These are phyloP conservation scores for human (Homo sapiens) DNA, from an alignment of 2,113 vertebrate genomes.

Conservation along the genomic window GRCh38 chr14:89773501-89774000, in stretches of 20 bases:
- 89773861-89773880: background rate
- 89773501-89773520: background rate
- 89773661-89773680: background rate
- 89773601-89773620: background rate
- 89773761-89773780: background rate
- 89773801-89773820: background rate
- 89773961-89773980: background rate
- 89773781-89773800: background rate
- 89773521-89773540: background rate
- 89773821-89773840: background rate
- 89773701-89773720: accelerated
- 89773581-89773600: background rate
- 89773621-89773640: background rate
- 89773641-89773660: background rate
- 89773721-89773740: accelerated
- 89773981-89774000: background rate
- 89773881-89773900: background rate
- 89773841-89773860: background rate
- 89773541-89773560: background rate
- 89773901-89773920: background rate
- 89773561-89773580: background rate
- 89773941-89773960: background rate
- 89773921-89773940: background rate
- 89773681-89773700: background rate
- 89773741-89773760: background rate